phyloP scores from a whole-genome alignment of 1,140 invertebrate species.

The Lepidurus packardi region DNA sequence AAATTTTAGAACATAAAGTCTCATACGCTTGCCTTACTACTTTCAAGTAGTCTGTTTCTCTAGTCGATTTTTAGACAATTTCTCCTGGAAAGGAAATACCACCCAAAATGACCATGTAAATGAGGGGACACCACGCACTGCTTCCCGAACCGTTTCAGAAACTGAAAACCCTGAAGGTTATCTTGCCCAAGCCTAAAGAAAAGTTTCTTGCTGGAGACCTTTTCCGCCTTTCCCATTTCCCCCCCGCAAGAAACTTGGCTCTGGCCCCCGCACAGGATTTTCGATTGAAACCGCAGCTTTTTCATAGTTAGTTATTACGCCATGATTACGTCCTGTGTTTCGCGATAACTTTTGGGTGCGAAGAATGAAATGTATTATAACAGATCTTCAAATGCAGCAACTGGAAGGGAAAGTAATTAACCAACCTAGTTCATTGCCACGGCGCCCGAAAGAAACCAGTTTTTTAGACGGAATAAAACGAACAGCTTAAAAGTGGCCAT shows the following conservation, averaged over 20 bases:
- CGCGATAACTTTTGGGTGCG: background rate
- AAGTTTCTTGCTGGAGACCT: conserved; percentile 12
- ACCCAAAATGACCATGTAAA: background rate
- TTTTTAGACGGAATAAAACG: too few species aligned
- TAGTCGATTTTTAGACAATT: background rate
- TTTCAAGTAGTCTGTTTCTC: background rate
- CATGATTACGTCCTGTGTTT: background rate
- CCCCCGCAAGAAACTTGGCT: background rate
- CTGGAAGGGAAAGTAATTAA: too few species aligned
- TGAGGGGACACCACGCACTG: background rate
- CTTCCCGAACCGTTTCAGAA: background rate
- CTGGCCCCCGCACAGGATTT: background rate
- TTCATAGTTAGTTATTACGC: too few species aligned
- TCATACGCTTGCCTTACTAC: background rate
- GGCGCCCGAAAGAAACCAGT: too few species aligned
- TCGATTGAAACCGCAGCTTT: background rate
- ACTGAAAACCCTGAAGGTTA: background rate
- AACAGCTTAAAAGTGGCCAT: background rate
- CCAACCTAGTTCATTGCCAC: too few species aligned
- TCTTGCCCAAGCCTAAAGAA: background rate
- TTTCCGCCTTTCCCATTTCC: background rate
- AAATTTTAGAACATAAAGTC: background rate
- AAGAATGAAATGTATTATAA: too few species aligned
- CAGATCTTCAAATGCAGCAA: too few species aligned
- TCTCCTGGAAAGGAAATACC: conserved; percentile 2